Conservation (phyloP, 2,113 vertebrate genomes). For the Hyla sarda region DNA sequence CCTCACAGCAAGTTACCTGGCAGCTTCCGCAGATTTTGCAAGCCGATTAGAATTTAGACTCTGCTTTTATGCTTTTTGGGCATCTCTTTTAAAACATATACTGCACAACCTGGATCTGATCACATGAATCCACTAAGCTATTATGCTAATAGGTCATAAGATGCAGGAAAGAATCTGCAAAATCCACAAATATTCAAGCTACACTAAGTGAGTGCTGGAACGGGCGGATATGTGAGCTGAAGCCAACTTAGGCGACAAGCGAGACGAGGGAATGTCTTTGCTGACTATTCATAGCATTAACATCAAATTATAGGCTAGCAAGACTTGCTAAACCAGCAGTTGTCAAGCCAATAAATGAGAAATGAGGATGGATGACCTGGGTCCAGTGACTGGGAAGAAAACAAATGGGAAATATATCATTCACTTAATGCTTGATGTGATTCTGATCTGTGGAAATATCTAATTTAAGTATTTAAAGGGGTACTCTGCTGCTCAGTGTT, state of each 20-base stretch:
- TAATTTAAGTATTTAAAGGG: too few relatives aligned
- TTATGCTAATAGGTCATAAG: slow-evolving; percentile 13
- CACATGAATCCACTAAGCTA: slow-evolving; percentile 11
- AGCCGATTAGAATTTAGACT: background rate
- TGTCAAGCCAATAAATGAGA: background rate
- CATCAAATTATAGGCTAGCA: background rate
- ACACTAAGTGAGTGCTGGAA: background rate
- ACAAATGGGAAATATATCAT: background rate
- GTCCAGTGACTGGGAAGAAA: background rate
- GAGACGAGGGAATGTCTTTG: background rate
- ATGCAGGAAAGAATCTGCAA: background rate
- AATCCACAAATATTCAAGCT: slow-evolving; percentile 14
- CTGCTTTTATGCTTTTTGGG: slow-evolving; percentile 12
- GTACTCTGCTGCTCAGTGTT: too few relatives aligned
- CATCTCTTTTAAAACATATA: slow-evolving; percentile 25
- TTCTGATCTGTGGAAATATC: background rate
- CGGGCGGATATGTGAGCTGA: background rate
- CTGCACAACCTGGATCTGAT: slow-evolving; percentile 14
- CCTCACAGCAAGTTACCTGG: background rate
- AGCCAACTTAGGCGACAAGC: background rate
- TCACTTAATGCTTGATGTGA: background rate
- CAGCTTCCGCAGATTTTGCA: background rate
- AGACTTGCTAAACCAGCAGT: background rate
- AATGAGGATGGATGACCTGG: background rate
- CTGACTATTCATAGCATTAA: background rate